Evolutionary conservation across 2,888 invertebrate genomes (phyloP).

Genomic region (Suillia variegata): DNA sequence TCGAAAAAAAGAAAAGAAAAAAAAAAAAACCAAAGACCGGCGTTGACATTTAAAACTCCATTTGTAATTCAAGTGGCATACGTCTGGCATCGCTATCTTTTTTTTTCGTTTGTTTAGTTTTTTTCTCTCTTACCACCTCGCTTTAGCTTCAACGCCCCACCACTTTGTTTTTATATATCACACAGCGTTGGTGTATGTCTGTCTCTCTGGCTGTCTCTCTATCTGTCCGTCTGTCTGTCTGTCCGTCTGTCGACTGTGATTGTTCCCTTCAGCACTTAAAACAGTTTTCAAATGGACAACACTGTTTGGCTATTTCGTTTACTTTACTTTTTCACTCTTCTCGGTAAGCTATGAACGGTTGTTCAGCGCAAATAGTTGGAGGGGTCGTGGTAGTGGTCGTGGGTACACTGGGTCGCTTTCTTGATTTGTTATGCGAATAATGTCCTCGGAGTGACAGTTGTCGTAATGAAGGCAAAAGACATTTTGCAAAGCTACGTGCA

Average conservation of each 20-base stretch:
- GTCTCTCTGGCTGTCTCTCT: neutral
- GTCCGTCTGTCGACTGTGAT: neutral
- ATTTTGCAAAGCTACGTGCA: slow-evolving; percentile 20
- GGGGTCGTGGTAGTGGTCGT: slow-evolving; percentile 16
- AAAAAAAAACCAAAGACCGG: neutral
- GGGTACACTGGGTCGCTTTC: no score
- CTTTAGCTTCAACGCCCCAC: no score
- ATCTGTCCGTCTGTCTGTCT: neutral
- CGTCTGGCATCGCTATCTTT: slow-evolving; percentile 29
- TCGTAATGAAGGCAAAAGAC: slow-evolving; percentile 42
- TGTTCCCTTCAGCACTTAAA: neutral
- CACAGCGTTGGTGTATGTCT: no score
- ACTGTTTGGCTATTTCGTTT: neutral
- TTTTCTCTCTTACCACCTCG: neutral
- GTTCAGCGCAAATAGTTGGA: neutral
- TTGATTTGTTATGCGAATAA: slow-evolving; percentile 55
- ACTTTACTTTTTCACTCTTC: neutral
- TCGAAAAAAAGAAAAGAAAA: neutral
- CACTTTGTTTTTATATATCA: no score
- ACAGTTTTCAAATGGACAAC: slow-evolving; percentile 1
- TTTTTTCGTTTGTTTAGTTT: neutral
- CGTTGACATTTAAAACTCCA: slow-evolving; percentile 47
- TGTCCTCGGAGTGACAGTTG: slow-evolving; percentile 41
- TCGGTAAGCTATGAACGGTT: neutral
- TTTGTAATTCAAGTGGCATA: slow-evolving; percentile 55